Percentiles rank a stretch among this genome's conserved stretches.
These are phyloP conservation scores for Eublepharis macularius DNA, from an alignment of 2,113 vertebrate species.

Conservation along the genomic window DNA sequence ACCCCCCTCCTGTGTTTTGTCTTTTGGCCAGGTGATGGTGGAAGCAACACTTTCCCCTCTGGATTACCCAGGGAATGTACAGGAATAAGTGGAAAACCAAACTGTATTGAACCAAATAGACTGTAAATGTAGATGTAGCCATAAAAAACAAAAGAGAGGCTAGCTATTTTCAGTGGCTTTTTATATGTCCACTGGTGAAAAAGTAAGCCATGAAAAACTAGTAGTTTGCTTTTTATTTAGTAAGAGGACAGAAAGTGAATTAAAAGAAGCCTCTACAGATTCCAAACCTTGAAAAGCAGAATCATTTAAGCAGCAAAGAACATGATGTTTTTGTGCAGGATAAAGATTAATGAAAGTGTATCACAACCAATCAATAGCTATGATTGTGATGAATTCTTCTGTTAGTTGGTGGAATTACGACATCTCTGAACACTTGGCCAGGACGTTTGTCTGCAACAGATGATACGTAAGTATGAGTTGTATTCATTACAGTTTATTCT, in stretches of 20 bases:
- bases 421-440: background rate
- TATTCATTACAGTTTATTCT: background rate
- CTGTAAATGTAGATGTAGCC: background rate
- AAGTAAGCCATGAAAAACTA: background rate
- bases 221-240: constrained; percentile 15
- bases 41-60: too few species aligned
- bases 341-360: background rate
- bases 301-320: background rate
- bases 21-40: too few species aligned
- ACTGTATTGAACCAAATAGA: too few species aligned
- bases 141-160: background rate
- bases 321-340: background rate
- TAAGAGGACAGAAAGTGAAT: background rate
- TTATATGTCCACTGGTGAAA: background rate
- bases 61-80: too few species aligned
- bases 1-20: too few species aligned
- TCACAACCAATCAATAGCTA: background rate
- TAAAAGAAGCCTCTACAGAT: background rate
- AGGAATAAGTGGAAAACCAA: too few species aligned
- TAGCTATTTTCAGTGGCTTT: background rate
- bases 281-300: background rate
- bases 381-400: background rate
- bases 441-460: background rate
- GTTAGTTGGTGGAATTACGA: background rate
- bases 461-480: background rate